Evolutionary conservation across 2,888 invertebrate species (phyloP).

Genomic region (Catocala fraxini): DNA sequence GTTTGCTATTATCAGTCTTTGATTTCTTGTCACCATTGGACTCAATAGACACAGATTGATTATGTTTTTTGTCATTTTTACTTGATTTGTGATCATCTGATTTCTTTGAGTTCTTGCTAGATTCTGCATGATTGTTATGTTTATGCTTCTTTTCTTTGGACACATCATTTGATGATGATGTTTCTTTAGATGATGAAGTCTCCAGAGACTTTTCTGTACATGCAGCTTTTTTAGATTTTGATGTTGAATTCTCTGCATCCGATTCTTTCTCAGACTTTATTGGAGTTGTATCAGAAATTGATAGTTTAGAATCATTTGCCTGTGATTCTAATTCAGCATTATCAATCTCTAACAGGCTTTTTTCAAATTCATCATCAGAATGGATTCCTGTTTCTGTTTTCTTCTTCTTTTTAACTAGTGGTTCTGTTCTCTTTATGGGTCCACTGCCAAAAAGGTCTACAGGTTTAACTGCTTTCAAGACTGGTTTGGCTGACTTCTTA

Average conservation of each 20-base stretch:
- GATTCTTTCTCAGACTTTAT: slow-evolving; percentile 6
- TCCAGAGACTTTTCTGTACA: not conserved
- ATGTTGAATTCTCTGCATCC: not conserved
- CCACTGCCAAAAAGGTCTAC: slow-evolving; percentile 89
- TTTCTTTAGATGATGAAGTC: slow-evolving; percentile 27
- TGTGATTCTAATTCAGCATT: slow-evolving; percentile 65
- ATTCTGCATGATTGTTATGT: slow-evolving; percentile 14
- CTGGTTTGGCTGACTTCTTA: slow-evolving; percentile 56
- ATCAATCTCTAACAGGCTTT: slow-evolving; percentile 90
- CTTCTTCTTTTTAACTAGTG: slow-evolving; percentile 78
- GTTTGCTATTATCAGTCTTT: slow-evolving; percentile 57
- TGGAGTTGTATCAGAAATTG: slow-evolving; percentile 10
- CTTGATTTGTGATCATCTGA: slow-evolving; percentile 22
- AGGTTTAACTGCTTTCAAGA: slow-evolving; percentile 75
- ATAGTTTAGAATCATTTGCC: slow-evolving; percentile 14
- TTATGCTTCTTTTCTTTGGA: slow-evolving; percentile 31
- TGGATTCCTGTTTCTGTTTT: slow-evolving; percentile 87
- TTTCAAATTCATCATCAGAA: slow-evolving; percentile 91
- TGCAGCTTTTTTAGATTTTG: not conserved
- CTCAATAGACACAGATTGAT: slow-evolving; percentile 30
- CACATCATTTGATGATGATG: slow-evolving; percentile 6
- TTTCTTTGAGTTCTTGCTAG: slow-evolving; percentile 22
- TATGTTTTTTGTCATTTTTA: slow-evolving; percentile 30
- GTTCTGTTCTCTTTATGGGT: slow-evolving; percentile 88
- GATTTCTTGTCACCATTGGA: slow-evolving; percentile 49